phyloP scores from a whole-genome alignment of 2,113 vertebrate species.

The Albula goreensis region DNA sequence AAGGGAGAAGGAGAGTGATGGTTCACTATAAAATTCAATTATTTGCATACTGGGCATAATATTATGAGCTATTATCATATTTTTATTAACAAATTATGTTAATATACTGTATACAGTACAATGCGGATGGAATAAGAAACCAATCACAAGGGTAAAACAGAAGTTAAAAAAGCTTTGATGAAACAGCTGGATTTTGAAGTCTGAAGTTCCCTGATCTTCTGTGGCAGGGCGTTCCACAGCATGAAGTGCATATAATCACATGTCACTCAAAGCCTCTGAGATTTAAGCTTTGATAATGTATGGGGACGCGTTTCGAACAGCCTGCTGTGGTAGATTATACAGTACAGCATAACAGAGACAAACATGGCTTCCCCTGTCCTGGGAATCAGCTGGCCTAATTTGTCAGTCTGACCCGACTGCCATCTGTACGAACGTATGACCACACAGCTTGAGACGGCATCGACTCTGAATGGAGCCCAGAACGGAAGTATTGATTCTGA shows the following conservation, averaged over 20 bases:
- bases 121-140: too few species aligned
- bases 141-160: too few species aligned
- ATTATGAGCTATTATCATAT: too few species aligned
- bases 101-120: too few species aligned
- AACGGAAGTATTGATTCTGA: neutral
- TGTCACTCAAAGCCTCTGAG: neutral
- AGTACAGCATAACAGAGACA: neutral
- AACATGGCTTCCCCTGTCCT: neutral
- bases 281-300: neutral
- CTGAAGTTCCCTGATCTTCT: neutral
- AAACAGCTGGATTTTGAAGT: too few species aligned
- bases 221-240: neutral
- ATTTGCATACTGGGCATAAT: too few species aligned
- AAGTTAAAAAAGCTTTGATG: too few species aligned
- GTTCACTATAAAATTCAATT: too few species aligned
- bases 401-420: neutral
- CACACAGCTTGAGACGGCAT: neutral
- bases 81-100: too few species aligned
- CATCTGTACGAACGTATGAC: slow-evolving; percentile 7
- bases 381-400: slow-evolving; percentile 9
- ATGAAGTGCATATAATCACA: neutral
- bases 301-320: neutral
- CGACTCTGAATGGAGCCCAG: neutral
- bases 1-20: too few species aligned
- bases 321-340: neutral